Percentiles rank a stretch among this genome's conserved stretches.
phyloP scores from a whole-genome alignment of 2,888 invertebrate species.

The Holacanthella duospinosa region DNA sequence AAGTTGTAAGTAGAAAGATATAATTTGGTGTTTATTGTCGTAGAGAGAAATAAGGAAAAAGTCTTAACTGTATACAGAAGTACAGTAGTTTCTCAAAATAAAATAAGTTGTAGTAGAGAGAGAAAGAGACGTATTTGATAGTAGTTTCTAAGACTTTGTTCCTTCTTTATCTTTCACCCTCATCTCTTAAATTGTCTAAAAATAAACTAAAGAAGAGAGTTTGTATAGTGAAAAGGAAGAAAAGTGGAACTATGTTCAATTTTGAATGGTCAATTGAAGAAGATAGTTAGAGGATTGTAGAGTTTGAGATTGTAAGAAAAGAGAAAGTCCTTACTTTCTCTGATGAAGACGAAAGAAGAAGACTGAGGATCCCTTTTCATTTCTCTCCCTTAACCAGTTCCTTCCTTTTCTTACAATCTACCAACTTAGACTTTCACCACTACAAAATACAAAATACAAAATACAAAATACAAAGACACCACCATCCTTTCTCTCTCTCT shows the following conservation, averaged over 20 bases:
- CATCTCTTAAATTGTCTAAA: not conserved
- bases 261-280: conserved; percentile 13
- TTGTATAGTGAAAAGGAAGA: not conserved
- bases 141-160: not conserved
- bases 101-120: not conserved
- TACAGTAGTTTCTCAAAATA: not conserved
- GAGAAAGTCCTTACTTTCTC: not conserved
- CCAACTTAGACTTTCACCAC: not conserved
- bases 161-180: not conserved
- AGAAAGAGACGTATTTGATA: not conserved
- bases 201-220: not conserved
- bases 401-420: not conserved
- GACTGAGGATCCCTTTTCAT: not conserved
- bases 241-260: not conserved
- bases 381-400: conserved; percentile 1
- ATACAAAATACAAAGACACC: not conserved
- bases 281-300: conserved; percentile 6
- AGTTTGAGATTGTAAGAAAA: too few species aligned
- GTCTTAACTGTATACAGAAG: too few species aligned
- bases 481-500: not conserved
- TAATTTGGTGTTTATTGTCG: conserved; percentile 3
- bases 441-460: not conserved
- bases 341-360: conserved; percentile 1
- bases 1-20: not conserved
- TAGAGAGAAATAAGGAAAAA: not conserved